Conservation (phyloP, 2,797 vertebrate genomes). For the Thunnus albacares region DNA sequence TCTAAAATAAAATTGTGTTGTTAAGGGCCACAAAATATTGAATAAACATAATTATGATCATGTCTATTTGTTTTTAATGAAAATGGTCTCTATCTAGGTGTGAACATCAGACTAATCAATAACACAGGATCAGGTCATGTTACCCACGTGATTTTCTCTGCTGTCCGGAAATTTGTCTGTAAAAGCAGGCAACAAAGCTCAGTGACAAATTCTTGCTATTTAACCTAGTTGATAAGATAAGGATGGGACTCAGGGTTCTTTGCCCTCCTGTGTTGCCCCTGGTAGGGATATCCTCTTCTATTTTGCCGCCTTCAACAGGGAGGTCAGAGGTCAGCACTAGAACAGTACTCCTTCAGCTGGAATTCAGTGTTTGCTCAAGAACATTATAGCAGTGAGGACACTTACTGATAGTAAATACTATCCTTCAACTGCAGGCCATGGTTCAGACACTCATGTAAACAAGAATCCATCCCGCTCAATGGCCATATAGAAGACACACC, state of each 20-base stretch:
- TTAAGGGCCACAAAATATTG: background rate
- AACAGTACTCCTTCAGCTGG: conserved; percentile 37
- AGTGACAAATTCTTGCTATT: conserved; percentile 7
- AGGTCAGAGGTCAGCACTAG: conserved; percentile 57
- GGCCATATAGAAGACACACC: background rate
- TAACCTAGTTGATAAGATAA: conserved; percentile 42
- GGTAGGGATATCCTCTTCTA: conserved; percentile 34
- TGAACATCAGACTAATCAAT: background rate
- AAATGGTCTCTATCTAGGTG: background rate
- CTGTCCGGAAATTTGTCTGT: background rate
- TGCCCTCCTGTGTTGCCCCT: conserved; percentile 24
- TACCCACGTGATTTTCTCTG: background rate
- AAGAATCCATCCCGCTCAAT: background rate
- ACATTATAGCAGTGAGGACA: conserved; percentile 6
- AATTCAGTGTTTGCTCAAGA: conserved; percentile 54
- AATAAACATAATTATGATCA: background rate
- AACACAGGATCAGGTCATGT: background rate
- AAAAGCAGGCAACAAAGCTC: conserved; percentile 9
- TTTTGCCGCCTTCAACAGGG: background rate
- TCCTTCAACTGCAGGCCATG: conserved; percentile 25
- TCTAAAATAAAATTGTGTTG: background rate
- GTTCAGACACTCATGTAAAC: conserved; percentile 26
- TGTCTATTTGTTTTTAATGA: background rate
- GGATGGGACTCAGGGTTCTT: background rate
- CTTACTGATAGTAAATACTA: conserved; percentile 18